These are phyloP conservation scores for Crotophaga sulcirostris DNA, from an alignment of 2,113 vertebrate genomes.

Conservation along the genomic window DNA sequence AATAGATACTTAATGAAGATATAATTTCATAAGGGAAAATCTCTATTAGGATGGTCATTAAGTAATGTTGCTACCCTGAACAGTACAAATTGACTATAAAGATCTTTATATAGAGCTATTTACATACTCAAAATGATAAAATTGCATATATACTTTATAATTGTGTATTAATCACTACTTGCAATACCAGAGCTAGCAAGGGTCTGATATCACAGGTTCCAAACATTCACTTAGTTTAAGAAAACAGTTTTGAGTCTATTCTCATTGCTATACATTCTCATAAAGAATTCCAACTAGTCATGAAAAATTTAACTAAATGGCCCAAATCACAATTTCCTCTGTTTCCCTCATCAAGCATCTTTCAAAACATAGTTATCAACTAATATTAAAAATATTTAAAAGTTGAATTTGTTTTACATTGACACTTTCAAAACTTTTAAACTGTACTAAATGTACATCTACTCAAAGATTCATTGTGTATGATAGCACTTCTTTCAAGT, in stretches of 20 bases:
- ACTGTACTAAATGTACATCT: not conserved
- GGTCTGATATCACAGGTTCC: not conserved
- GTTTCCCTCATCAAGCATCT: not conserved
- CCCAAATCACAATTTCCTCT: not conserved
- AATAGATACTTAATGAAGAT: slow-evolving; percentile 26
- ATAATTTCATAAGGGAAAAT: slow-evolving; percentile 5
- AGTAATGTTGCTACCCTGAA: not conserved
- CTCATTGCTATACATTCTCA: not conserved
- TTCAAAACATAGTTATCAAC: not conserved
- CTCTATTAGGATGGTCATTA: not conserved
- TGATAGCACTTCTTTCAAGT: not conserved
- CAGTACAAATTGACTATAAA: not conserved
- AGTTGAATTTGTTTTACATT: not conserved
- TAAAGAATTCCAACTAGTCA: not conserved
- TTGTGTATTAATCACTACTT: not conserved
- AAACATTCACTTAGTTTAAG: not conserved
- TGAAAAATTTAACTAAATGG: not conserved
- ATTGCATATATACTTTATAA: not conserved
- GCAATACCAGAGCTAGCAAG: not conserved
- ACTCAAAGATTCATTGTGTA: not conserved
- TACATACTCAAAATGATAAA: not conserved
- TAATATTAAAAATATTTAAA: not conserved
- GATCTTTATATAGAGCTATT: not conserved
- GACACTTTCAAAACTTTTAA: not conserved
- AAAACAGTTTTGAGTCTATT: not conserved